A percentile compares a stretch with the other conserved stretches of the same genome.
Conservation (phyloP, 2,113 vertebrate species). For the Antechinus flavipes region DNA sequence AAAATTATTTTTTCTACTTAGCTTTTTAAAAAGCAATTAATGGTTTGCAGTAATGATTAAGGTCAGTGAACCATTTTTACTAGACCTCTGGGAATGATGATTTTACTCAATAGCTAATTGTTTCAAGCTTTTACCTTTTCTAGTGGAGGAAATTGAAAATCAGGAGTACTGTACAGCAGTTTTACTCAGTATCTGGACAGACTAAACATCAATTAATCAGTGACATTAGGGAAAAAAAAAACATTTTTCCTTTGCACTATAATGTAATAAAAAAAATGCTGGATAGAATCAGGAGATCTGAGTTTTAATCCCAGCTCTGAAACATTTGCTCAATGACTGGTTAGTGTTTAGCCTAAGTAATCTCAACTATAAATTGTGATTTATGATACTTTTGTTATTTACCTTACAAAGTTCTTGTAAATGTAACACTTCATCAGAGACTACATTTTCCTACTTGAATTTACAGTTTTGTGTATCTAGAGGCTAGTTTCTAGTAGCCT, state of each 20-base stretch:
- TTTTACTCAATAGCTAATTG: neutral
- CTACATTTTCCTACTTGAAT: neutral
- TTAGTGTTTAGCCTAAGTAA: neutral
- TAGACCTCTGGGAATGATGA: neutral
- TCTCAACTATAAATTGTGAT: neutral
- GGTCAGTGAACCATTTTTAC: neutral
- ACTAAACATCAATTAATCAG: neutral
- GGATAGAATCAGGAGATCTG: neutral
- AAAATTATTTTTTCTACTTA: neutral
- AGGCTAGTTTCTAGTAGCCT: neutral
- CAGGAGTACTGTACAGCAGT: neutral
- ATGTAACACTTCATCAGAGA: neutral
- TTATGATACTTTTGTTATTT: neutral
- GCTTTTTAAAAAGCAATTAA: neutral
- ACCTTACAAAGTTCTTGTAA: neutral
- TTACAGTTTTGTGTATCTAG: neutral
- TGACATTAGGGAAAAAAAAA: neutral
- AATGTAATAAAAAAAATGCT: neutral
- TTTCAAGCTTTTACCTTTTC: neutral
- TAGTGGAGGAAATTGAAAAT: neutral
- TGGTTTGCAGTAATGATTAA: neutral
- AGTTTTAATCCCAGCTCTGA: neutral
- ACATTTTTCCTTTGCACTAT: neutral
- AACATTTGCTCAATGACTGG: neutral
- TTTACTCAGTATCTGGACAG: neutral